Base-by-base conservation (phyloP, 2,888 invertebrate species). In the Lobophora halterata region DNA sequence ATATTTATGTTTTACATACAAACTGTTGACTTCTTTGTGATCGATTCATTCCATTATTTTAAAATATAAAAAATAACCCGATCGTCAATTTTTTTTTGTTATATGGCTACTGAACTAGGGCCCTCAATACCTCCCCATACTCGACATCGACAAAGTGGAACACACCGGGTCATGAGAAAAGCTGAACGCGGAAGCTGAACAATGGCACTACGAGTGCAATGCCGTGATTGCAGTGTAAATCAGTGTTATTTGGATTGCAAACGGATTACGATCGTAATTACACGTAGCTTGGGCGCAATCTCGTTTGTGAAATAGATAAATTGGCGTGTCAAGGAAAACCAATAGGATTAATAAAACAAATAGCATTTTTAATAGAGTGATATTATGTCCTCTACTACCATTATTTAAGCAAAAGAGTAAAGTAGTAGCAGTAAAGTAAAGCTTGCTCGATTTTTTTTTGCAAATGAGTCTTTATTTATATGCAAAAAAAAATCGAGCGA, bases 151-250 rank as follows among this genome's bases (percentile, higher is more conserved):
- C 13, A 26, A 45, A 33, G 42, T 49, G 19, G 45, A 49, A 21
- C 49, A 37, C 29, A 27, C 5, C 44, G 10, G 45, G 45, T 45
- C 42, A 45, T 49, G 49, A 28, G 48, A 48, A 41, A 37, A 30
- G 27, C 36, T 32, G 34, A 39, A 36, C 45, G 27, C 41, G 45
- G 45, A 49, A 49, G 45, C 38, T 20, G 19, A 44, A 48, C 48
- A 48, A 48, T 48, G 20, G 36, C 19, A 11, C 20, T 28, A 31
- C 25, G 20, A 38, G 11, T 23, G 32, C 39, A 32, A 45, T 23
- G 19, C n/a, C n/a, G n/a, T 34, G 16, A 43, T 46, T 38, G 41
- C 27, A 38, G 18, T 20, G n/a, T n/a, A n/a, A n/a, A n/a, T n/a
- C n/a, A n/a, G n/a, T 17, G 34, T 19, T 23, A 40, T 46, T 33